phyloP scores from a whole-genome alignment of 2,888 invertebrate genomes.

The Campopleginae sp. region DNA sequence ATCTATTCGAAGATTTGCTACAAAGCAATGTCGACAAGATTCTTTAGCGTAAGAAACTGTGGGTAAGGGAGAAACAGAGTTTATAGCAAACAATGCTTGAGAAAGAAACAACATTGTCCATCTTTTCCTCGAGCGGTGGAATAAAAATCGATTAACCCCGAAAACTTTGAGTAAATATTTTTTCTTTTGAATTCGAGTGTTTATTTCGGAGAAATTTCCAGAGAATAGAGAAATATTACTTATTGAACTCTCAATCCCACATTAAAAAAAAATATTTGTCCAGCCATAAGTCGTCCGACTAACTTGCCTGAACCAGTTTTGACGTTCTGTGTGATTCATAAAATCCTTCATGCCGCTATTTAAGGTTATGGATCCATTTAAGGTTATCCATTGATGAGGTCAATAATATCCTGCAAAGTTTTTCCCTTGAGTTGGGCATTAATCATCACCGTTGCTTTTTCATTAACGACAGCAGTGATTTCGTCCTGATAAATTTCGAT shows the following conservation, averaged over 20 bases:
- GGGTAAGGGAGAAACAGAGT: not conserved
- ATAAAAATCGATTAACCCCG: not conserved
- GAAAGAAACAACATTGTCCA: not conserved
- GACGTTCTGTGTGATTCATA: too few relatives aligned
- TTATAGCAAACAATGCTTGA: not conserved
- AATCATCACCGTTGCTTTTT: not conserved
- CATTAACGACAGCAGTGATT: constrained; percentile 43
- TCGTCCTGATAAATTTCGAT: constrained; percentile 71
- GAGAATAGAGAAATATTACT: too few relatives aligned
- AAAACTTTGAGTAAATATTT: not conserved
- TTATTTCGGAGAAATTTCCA: not conserved
- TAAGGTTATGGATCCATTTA: too few relatives aligned
- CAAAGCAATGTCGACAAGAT: not conserved
- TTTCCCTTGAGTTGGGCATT: constrained; percentile 66
- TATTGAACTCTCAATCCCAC: too few relatives aligned
- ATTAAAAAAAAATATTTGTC: too few relatives aligned
- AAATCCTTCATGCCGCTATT: too few relatives aligned
- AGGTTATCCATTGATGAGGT: too few relatives aligned
- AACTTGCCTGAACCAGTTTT: too few relatives aligned
- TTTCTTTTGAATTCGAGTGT: not conserved
- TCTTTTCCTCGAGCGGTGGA: not conserved
- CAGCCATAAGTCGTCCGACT: too few relatives aligned
- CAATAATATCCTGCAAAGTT: constrained; percentile 63
- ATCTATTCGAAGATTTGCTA: not conserved
- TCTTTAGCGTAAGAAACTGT: not conserved